These are phyloP conservation scores for Cnemophilus loriae DNA, from an alignment of 2,113 vertebrate genomes.

Conservation along the genomic window DNA sequence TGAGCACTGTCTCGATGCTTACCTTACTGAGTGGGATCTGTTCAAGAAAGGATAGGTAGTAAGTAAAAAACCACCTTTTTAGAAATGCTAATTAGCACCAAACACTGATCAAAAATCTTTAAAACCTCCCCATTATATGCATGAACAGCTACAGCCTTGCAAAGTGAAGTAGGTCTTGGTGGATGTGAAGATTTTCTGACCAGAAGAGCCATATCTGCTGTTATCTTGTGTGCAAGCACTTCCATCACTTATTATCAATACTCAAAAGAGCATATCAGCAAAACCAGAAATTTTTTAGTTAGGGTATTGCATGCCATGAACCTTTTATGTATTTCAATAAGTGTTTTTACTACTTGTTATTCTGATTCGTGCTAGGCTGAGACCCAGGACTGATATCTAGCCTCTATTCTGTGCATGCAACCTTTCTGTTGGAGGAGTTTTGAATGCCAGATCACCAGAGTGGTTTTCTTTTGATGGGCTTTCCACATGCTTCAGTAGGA, in stretches of 20 bases:
- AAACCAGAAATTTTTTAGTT: not conserved
- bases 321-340: not conserved
- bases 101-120: not conserved
- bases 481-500: not conserved
- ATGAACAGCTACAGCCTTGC: not conserved
- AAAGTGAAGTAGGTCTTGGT: not conserved
- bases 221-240: not conserved
- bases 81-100: not conserved
- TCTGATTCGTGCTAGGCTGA: not conserved
- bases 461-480: not conserved
- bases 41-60: not conserved
- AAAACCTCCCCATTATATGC: not conserved
- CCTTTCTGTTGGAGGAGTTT: not conserved
- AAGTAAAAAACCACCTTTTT: not conserved
- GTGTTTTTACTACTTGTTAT: not conserved
- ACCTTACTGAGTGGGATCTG: not conserved
- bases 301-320: rapidly evolving
- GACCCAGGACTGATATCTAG: not conserved
- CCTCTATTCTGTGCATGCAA: not conserved
- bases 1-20: not conserved
- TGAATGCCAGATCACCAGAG: not conserved
- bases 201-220: not conserved
- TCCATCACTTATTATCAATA: not conserved
- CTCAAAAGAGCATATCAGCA: not conserved
- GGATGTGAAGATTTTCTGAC: not conserved